Evolutionary conservation across 2,113 vertebrate genomes (phyloP).

Genomic region (Macroglossus sobrinus): DNA sequence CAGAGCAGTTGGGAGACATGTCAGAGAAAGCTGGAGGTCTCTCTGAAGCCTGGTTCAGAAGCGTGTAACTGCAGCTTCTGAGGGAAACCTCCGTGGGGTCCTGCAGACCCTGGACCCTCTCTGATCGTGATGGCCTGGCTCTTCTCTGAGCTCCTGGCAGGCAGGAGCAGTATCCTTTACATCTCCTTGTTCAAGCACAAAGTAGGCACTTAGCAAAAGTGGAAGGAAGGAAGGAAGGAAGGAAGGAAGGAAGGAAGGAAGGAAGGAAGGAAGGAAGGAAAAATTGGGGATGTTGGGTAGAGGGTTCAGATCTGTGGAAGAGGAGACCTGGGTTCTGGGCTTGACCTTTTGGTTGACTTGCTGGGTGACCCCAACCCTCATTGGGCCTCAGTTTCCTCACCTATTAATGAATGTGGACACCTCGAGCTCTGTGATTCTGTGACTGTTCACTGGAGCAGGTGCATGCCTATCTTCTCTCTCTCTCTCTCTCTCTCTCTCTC

Average conservation of each 20-base stretch:
- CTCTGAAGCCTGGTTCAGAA: neutral
- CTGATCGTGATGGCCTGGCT: neutral
- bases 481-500: neutral
- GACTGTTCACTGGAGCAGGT: neutral
- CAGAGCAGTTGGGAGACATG: neutral
- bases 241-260: neutral
- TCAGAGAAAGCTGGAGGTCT: neutral
- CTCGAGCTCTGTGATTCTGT: neutral
- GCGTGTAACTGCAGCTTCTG: rapidly evolving
- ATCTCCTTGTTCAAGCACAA: neutral
- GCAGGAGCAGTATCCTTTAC: neutral
- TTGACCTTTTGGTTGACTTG: neutral
- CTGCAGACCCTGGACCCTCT: neutral
- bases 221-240: no score
- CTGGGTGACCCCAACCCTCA: neutral
- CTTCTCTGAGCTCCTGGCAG: neutral
- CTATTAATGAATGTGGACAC: neutral
- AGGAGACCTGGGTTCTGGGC: neutral
- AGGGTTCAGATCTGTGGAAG: neutral
- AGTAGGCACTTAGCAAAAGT: neutral
- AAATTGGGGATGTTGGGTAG: neutral
- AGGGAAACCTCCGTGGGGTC: neutral
- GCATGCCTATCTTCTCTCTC: neutral
- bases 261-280: neutral
- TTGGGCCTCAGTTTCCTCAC: neutral